Base-by-base conservation (phyloP, 2,888 invertebrate species). In the Cataglyphis altisquamis region DNA sequence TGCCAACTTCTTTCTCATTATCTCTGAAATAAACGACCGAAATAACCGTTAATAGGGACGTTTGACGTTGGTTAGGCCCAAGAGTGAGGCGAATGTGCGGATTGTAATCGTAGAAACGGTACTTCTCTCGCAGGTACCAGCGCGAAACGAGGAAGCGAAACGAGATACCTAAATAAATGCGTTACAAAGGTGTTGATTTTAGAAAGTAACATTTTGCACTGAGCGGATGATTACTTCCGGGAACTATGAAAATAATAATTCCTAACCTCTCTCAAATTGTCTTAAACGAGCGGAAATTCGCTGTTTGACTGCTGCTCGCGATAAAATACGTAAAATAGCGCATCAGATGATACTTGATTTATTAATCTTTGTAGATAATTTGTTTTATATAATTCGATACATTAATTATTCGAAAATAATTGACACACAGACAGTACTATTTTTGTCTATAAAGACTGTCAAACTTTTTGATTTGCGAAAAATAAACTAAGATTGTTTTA, bases 1-100 rank as follows among this genome's bases (percentile, higher is more conserved):
- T n/a, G 36, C 77, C 80, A 72, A 82, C 80, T 82, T 80, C 81
- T 60, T 73, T 75, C 83, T 84, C 82, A 66, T 88, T 85, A 81
- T 73, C 39, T 67, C 45, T 60, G 57, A 70, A 81, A 62, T 82
- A 66, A 87, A 88, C 73, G 57, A 84, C 86, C 82, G 74, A 66
- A 87, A 88, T 70, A 52, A 84, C 86, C 80, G 74, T 74, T 73
- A 75, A 75, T 63, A 64, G 75, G 77, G 77, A 81, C 63, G 75
- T 80, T 80, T 73, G 81, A 78, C 70, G 78, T 70, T 36, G 70
- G 70, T 78, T 60, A 78, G 78, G 70, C 78, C 32, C 60, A 41
- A 78, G 68, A 78, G 78, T 68, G 78, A 78, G 60, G 70, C 78
- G n/a, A 48, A 60, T 45, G 68, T 41, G 78, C 60, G 78, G 78